Base-by-base conservation (phyloP, 2,888 invertebrate species). In the Holacanthella duospinosa region DNA sequence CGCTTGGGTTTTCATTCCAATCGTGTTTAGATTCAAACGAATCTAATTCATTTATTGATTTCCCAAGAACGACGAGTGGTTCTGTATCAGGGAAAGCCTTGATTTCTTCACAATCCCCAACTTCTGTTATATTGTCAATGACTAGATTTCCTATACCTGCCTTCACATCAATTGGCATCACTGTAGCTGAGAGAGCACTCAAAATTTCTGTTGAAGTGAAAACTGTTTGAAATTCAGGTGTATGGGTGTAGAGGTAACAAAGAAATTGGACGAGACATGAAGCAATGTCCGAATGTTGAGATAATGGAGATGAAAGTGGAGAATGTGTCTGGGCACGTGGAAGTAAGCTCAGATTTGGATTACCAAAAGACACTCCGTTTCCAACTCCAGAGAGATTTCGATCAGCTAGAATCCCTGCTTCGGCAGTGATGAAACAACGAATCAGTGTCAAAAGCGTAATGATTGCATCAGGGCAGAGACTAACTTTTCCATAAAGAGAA, bases 221-320 rank as follows among this genome's bases (percentile, higher is more conserved):
- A 19, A 93, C 84, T 9, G 88, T 86, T 79, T 90, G 88, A 76
- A 96, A 93, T 77, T 96, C 94, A 0, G 89, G 86, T 71, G 93
- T 85, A 76, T 95, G 94, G 77, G 95, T 94, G 79, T 99, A 97
- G 21, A 99, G 81, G 75, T 93, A 95, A 76, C 94, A 91, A 44
- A 99, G 79, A 73, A 97, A 90, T 84, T 90, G 81, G 62, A 82
- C 75, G 66, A 82, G 70, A 1, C 79, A 69, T 1, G 69, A 68
- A 24, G 68, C 68, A 25, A 69, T 65, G 48, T 71, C 71, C 2
- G 69, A 68, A 28, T 62, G 67, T 43, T 60, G 60, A 28, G 54
- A 55, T 28, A 21, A n/a, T 25, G 60, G 54, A 12, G 61, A 55
- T 6, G 29, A 19, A 9, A 12, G 29, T 28, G 59, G 48, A 12